Evolutionary conservation across 2,888 invertebrate genomes (phyloP), one percentile per base, ranked within the genome.

Genomic region (Drosophila percnosoma): DNA sequence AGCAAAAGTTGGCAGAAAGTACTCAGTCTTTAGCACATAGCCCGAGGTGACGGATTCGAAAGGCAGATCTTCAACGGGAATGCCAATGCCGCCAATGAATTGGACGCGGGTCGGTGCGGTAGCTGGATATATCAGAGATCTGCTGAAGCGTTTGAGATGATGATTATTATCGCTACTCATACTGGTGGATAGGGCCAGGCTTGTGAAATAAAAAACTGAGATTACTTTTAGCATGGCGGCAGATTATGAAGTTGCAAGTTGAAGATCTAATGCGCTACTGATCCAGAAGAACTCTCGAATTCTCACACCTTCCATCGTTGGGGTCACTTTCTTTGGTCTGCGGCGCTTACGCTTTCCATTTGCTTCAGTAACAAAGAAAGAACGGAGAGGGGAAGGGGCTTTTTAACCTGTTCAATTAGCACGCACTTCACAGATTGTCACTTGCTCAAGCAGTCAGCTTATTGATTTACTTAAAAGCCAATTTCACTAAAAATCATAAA

Each of bases 21-120:
- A 93, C 78, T 93, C 92, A 11, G 92, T 89, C 71, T 93, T 93
- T 0, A 93, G 58, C 2, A 92, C 92, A 77, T 89, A 92, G 13
- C 92, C 92, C 0, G 92, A 90, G 13, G 92, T 93, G 33, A 93
- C 82, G 0, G 92, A 91, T 62, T 93, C 92, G 33, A 74, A 87
- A 13, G 77, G 83, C 18, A 93, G 70, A 42, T 91, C 80, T 38
- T 91, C 90, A 13, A 93, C 84, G 0, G 93, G 93, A 68, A 93
- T 92, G 34, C 93, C 93, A 42, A 93, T 90, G 42, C 93, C 93
- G 10, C 80, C 88, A 80, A 93, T 93, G 68, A 91, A 91, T 89
- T 93, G 93, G 1, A 89, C 82, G 49, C 93, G 88, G 2, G 93
- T 93, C 10, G 93, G 93, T 1, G 91, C 69, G 0, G 93, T 91